Conservation (phyloP, 2,888 invertebrate genomes). For the Cybosia mesomella region DNA sequence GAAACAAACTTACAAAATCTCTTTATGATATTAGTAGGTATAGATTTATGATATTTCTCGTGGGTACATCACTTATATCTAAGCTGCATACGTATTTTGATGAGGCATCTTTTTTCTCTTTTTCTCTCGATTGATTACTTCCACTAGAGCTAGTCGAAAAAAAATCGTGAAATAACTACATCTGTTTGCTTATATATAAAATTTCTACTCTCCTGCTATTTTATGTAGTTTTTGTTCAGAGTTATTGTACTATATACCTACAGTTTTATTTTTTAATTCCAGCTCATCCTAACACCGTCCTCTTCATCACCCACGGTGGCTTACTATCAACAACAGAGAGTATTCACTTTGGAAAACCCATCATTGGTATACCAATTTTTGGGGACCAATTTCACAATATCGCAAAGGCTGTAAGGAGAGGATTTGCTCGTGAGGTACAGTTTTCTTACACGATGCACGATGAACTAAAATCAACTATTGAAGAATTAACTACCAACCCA, state of each 20-base stretch:
- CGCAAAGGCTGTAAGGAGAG: slow-evolving; percentile 46
- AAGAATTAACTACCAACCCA: slow-evolving; percentile 44
- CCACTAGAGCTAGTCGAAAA: too few relatives aligned
- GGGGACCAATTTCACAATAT: slow-evolving; percentile 57
- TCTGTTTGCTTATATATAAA: too few relatives aligned
- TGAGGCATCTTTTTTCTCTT: too few relatives aligned
- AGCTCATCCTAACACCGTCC: slow-evolving; percentile 21
- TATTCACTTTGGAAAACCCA: slow-evolving; percentile 44
- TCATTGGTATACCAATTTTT: slow-evolving; percentile 58
- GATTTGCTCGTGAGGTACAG: slow-evolving; percentile 51
- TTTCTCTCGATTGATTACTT: too few relatives aligned
- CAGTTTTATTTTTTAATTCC: slow-evolving; percentile 9
- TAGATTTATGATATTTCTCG: too few relatives aligned
- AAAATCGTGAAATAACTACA: too few relatives aligned
- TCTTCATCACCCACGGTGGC: slow-evolving; percentile 25
- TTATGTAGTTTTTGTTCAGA: background rate
- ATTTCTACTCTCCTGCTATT: background rate
- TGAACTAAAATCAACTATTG: slow-evolving; percentile 47
- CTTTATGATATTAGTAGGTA: too few relatives aligned
- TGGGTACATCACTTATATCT: too few relatives aligned
- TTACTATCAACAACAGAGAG: slow-evolving; percentile 22
- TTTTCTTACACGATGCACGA: slow-evolving; percentile 39
- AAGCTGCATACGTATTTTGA: too few relatives aligned
- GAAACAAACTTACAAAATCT: too few relatives aligned
- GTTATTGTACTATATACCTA: too few relatives aligned